Base-by-base conservation (phyloP, 2,797 vertebrate species). In the Antennarius maculatus region DNA sequence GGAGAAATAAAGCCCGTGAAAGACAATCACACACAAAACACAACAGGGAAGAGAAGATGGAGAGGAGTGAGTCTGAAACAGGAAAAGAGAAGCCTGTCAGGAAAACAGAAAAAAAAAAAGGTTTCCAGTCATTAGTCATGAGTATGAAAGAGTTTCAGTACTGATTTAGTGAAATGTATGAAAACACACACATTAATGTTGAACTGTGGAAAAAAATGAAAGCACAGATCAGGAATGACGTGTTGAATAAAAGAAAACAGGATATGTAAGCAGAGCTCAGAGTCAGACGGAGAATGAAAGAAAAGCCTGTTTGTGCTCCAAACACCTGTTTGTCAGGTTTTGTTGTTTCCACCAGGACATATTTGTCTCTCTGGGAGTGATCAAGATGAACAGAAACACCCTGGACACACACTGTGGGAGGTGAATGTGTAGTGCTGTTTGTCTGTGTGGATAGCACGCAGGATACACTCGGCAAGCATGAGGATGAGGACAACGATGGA, bases 1-100 rank as follows among this genome's bases (percentile, higher is more conserved):
- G 53, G 84, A 88, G 66, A 92, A 66, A 5, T 42, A 47, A 18
- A 48, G 42, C 29, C 69, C 87, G 79, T 34, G 31, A 80, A 86
- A 62, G 6, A 53, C 18, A 51, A 10, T 42, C 14, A 55, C 18
- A 2, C 23, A 42, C 9, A 39, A 39, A 39, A 3, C 37, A 39
- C 9, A 39, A 39, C 7, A 39, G 37, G 10, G 37, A 7, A 14
- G 55, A 52, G 17, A 28, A 0, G 10, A 39, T 11, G 9, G 37
- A 39, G 9, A 39, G 37, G 37, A 34, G 7, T 34, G 31, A 34
- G 5, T 8, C 31, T 34, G 31, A 34, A 34, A 4, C 31, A 34
- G 7, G 31, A 39, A 8, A 39, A 39, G 7, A 39, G 9, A 39
- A 39, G 10, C 2, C 6, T 10, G 0, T 10, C 37, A 39, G 37